Conservation (phyloP, 2,888 invertebrate species). For the Bembecia ichneumoniformis region DNA sequence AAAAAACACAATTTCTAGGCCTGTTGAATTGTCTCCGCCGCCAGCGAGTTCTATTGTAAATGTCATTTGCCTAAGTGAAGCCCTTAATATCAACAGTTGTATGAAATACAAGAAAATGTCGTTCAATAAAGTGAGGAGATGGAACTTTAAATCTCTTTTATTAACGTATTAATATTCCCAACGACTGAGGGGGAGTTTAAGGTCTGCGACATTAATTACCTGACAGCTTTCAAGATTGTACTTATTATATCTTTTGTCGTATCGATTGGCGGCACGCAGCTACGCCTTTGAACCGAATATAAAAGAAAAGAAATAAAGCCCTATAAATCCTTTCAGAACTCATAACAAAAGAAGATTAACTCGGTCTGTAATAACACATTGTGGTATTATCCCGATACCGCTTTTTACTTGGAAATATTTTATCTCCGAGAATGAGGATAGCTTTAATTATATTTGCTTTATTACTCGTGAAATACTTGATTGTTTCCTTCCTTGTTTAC, state of each 20-base stretch:
- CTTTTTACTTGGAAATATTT: conserved; percentile 33
- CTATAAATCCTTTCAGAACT: conserved; percentile 43
- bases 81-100: too few relatives aligned
- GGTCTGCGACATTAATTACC: conserved; percentile 1
- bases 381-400: conserved; percentile 32
- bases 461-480: too few relatives aligned
- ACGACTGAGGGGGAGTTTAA: not conserved
- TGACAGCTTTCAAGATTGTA: conserved; percentile 11
- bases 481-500: too few relatives aligned
- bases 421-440: conserved; percentile 9
- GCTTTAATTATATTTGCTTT: conserved; percentile 7
- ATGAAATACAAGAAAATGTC: too few relatives aligned
- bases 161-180: not conserved
- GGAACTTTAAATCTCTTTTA: not conserved
- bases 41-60: too few relatives aligned
- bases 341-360: conserved; percentile 54
- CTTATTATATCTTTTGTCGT: conserved; percentile 13
- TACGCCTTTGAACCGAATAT: conserved; percentile 25
- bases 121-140: too few relatives aligned
- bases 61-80: too few relatives aligned
- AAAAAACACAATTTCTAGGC: too few relatives aligned
- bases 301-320: conserved; percentile 31
- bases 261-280: conserved; percentile 24
- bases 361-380: conserved; percentile 45
- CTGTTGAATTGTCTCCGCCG: too few relatives aligned